These are phyloP conservation scores for Neogale vison DNA, from an alignment of 2,113 vertebrate genomes.

Conservation along the genomic window DNA sequence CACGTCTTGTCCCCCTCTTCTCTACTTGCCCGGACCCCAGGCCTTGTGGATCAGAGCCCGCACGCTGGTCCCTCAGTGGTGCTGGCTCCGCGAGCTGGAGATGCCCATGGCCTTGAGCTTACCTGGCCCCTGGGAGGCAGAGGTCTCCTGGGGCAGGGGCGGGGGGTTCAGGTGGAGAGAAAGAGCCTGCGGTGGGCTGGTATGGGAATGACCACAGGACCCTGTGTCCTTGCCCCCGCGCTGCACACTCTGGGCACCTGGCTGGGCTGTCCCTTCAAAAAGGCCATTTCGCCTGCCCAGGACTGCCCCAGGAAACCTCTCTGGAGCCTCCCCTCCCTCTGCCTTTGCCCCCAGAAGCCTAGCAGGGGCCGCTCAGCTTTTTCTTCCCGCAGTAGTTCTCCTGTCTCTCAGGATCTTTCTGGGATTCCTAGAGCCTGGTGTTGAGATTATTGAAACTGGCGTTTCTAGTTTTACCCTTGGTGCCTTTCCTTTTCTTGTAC, in stretches of 20 bases:
- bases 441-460: background rate
- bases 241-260: background rate
- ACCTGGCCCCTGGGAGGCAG: no score
- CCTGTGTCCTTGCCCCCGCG: background rate
- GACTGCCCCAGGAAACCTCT: background rate
- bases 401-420: background rate
- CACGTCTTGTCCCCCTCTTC: background rate
- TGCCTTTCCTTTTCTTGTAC: background rate
- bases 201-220: background rate
- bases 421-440: background rate
- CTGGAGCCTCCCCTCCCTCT: background rate
- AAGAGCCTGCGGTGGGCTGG: background rate
- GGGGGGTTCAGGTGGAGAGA: background rate
- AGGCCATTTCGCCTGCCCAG: no score
- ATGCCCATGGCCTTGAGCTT: no score
- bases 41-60: background rate
- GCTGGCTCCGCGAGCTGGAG: background rate
- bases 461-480: no score
- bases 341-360: background rate
- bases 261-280: background rate
- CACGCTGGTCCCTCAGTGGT: background rate
- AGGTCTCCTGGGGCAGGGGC: background rate
- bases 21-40: background rate
- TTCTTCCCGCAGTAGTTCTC: background rate
- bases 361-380: background rate